These are phyloP conservation scores for Melanotaenia trifasciata DNA, from an alignment of 2,797 vertebrate species.

Conservation along the genomic window DNA sequence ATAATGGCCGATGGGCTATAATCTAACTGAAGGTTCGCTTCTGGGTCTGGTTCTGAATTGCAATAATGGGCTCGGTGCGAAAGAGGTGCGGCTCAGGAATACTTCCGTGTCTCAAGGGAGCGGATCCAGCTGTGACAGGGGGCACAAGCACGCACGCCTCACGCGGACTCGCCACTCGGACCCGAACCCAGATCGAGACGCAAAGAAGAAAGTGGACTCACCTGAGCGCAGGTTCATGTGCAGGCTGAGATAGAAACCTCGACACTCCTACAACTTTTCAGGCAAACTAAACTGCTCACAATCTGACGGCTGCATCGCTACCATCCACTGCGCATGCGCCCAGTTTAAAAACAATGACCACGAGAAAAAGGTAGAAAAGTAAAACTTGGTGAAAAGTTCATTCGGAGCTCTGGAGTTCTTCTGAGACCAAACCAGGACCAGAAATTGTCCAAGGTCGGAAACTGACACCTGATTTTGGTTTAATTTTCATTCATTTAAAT, in stretches of 20 bases:
- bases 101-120: conserved; percentile 3
- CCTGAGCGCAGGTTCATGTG: conserved; percentile 13
- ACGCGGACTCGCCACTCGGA: neutral
- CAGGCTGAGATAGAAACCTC: neutral
- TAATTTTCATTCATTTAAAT: neutral
- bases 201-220: neutral
- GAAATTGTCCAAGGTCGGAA: neutral
- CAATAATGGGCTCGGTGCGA: neutral
- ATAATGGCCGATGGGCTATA: neutral
- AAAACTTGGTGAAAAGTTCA: fast-evolving
- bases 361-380: neutral
- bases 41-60: neutral
- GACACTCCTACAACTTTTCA: neutral
- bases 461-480: neutral
- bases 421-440: neutral
- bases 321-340: conserved; percentile 32
- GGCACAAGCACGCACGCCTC: neutral
- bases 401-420: too few species aligned
- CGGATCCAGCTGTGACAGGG: neutral
- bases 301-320: neutral
- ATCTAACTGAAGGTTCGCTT: neutral
- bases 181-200: neutral
- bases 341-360: neutral
- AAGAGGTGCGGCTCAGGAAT: neutral
- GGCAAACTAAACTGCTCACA: conserved; percentile 4